A percentile compares a stretch with the other conserved stretches of the same genome.
Conservation (phyloP, 2,113 vertebrate genomes). For the Ciconia stormi region DNA sequence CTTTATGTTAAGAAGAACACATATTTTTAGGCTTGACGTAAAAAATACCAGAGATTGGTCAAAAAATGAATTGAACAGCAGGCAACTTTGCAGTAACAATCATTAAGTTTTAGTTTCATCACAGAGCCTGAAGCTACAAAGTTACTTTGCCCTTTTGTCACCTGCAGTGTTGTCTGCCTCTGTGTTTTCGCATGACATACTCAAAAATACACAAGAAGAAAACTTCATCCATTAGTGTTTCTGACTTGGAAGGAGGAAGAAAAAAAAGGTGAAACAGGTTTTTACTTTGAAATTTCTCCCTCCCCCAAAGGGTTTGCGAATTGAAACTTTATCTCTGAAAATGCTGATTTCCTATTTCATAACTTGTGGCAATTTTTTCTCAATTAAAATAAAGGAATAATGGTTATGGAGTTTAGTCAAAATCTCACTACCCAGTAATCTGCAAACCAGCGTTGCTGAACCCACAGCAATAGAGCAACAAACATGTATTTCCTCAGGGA, state of each 20-base stretch:
- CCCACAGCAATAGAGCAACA: conserved; percentile 23
- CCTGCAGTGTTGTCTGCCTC: neutral
- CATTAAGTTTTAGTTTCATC: neutral
- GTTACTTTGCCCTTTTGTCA: neutral
- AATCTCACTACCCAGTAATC: conserved; percentile 11
- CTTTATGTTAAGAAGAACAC: neutral
- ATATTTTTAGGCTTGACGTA: neutral
- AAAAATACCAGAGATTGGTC: neutral
- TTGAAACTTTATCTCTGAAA: conserved; percentile 15
- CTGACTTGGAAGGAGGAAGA: neutral
- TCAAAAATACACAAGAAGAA: neutral
- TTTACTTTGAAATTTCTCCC: neutral
- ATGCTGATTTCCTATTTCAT: neutral
- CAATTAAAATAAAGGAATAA: conserved; percentile 49
- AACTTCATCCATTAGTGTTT: neutral
- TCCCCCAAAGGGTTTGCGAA: neutral
- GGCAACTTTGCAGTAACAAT: neutral
- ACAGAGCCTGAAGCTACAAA: neutral
- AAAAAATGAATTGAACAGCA: neutral
- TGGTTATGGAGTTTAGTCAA: neutral
- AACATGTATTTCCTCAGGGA: conserved; percentile 46
- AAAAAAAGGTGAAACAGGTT: neutral
- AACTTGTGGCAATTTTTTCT: neutral
- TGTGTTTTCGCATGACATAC: neutral
- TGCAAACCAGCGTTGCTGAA: neutral